Evolutionary conservation across 2,113 vertebrate species (phyloP).

Genomic region (Oenanthe melanoleuca): DNA sequence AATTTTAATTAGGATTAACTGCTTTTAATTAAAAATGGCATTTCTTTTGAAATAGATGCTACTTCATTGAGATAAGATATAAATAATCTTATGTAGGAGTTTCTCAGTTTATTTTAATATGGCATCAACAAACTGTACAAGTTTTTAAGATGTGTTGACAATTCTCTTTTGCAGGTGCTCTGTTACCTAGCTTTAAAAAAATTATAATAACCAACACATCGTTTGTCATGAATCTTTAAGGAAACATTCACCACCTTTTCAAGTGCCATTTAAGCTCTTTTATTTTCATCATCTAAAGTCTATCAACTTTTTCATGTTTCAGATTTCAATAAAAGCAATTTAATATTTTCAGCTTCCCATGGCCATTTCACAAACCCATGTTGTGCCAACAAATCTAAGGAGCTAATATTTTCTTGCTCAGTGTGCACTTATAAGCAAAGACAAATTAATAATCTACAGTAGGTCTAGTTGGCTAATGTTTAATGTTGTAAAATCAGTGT

Average conservation of each 20-base stretch:
- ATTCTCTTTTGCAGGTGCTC: not conserved
- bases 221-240: not conserved
- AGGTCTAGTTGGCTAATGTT: slow-evolving; percentile 2
- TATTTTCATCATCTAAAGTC: not conserved
- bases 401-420: slow-evolving; percentile 34
- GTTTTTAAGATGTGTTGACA: not conserved
- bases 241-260: not conserved
- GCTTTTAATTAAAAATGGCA: not conserved
- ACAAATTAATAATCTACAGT: slow-evolving; percentile 23
- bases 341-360: not conserved
- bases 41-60: not conserved
- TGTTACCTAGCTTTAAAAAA: not conserved
- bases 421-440: slow-evolving; percentile 31
- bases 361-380: not conserved
- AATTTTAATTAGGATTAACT: not conserved
- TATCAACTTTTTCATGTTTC: slow-evolving; percentile 1
- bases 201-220: not conserved
- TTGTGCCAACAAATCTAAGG: slow-evolving; percentile 52
- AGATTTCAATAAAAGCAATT: slow-evolving; percentile 19
- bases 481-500: slow-evolving; percentile 7
- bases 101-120: not conserved
- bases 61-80: not conserved
- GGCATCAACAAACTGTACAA: not conserved
- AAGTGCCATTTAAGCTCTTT: slow-evolving; percentile 3
- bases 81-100: not conserved